Evolutionary conservation across 2,113 vertebrate genomes (phyloP).

Genomic region (Motacilla tschutschensis): DNA sequence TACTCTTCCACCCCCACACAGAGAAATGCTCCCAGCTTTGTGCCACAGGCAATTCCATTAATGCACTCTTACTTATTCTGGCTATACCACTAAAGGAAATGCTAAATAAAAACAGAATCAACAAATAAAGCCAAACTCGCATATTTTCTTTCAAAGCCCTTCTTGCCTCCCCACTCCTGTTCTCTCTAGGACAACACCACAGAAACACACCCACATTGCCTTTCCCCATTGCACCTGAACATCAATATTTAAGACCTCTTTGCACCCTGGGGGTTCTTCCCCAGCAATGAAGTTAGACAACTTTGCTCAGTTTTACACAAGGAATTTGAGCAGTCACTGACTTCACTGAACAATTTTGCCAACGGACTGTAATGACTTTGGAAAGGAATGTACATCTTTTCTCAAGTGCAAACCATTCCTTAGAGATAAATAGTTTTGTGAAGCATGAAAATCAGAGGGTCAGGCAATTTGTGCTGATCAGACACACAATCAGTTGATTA

Average conservation of each 20-base stretch:
- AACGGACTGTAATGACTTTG: neutral
- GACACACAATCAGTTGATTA: conserved; percentile 18
- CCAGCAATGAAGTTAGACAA: neutral
- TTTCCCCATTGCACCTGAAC: neutral
- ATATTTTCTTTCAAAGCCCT: neutral
- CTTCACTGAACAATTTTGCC: neutral
- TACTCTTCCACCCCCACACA: neutral
- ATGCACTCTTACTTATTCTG: neutral
- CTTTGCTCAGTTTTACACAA: neutral
- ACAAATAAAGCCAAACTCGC: neutral
- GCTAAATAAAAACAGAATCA: neutral
- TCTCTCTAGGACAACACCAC: neutral
- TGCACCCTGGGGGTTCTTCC: neutral
- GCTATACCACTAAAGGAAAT: neutral
- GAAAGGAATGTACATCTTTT: neutral
- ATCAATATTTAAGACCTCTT: neutral
- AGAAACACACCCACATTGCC: neutral
- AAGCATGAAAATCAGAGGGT: neutral
- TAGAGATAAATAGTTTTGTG: neutral
- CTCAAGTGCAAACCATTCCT: neutral
- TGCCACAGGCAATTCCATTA: neutral
- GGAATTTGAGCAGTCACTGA: neutral
- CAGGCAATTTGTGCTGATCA: conserved; percentile 9
- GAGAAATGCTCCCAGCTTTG: neutral
- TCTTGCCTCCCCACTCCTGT: neutral